Evolutionary conservation across 2,113 vertebrate genomes (phyloP).

Genomic region (Hemibagrus wyckioides): DNA sequence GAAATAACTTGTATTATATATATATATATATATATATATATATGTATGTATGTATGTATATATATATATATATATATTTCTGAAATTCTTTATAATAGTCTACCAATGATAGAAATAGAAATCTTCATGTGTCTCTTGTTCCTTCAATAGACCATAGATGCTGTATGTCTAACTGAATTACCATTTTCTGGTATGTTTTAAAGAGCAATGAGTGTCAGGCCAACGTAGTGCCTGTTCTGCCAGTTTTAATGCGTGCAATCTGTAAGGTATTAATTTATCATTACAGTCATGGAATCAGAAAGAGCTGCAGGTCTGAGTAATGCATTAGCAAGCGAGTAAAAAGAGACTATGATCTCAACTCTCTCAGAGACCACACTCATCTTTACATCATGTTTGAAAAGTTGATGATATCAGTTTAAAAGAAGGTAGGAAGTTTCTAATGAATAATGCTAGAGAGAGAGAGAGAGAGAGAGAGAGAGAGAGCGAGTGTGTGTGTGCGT

Average conservation of each 20-base stretch:
- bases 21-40: too few species aligned
- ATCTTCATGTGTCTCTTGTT: neutral
- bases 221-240: neutral
- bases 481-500: neutral
- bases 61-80: neutral
- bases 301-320: slow-evolving; percentile 34
- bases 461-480: too few species aligned
- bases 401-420: slow-evolving; percentile 18
- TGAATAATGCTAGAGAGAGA: neutral
- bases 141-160: neutral
- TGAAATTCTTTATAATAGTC: neutral
- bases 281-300: neutral
- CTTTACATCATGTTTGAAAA: neutral
- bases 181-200: neutral
- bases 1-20: too few species aligned
- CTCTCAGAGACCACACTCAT: slow-evolving; percentile 19
- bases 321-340: slow-evolving; percentile 22
- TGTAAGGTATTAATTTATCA: slow-evolving; percentile 11
- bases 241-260: neutral
- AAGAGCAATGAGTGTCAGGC: neutral
- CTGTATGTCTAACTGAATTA: neutral
- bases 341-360: slow-evolving; percentile 24
- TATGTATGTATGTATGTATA: too few species aligned
- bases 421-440: slow-evolving; percentile 1
- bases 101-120: neutral